Conservation (phyloP, 2,113 vertebrate genomes). For the Petrocephalus microphthalmus region DNA sequence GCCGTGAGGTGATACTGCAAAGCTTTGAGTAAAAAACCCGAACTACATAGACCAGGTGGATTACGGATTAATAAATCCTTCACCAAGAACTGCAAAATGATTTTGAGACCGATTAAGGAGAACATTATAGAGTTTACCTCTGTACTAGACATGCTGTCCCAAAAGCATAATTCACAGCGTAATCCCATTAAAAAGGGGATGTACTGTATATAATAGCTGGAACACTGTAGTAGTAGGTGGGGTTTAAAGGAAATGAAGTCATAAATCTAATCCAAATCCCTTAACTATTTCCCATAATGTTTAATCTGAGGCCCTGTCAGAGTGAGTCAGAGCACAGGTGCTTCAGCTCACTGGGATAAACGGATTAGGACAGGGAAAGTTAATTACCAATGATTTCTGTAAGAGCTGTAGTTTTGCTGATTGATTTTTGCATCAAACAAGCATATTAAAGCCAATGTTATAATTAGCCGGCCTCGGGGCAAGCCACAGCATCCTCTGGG, state of each 20-base stretch:
- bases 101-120: slow-evolving; percentile 19
- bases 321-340: neutral
- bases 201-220: neutral
- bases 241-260: neutral
- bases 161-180: neutral
- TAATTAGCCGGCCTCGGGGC: slow-evolving; percentile 15
- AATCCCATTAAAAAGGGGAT: slow-evolving; percentile 2
- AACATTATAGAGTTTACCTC: neutral
- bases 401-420: slow-evolving; percentile 10
- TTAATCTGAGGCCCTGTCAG: slow-evolving; percentile 5
- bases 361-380: slow-evolving; percentile 24
- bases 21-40: neutral
- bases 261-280: neutral
- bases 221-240: neutral
- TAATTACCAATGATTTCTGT: slow-evolving; percentile 34
- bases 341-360: neutral
- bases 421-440: slow-evolving; percentile 23
- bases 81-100: slow-evolving; percentile 1
- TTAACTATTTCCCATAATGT: neutral
- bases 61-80: slow-evolving; percentile 23
- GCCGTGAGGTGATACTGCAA: neutral
- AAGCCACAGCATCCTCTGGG: neutral
- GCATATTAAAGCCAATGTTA: slow-evolving; percentile 31
- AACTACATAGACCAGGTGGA: slow-evolving; percentile 18
- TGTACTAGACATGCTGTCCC: neutral